Evolutionary conservation across 2,113 vertebrate genomes (phyloP), one percentile per base, ranked within the genome.

Genomic region (Triplophysa siluroides): DNA sequence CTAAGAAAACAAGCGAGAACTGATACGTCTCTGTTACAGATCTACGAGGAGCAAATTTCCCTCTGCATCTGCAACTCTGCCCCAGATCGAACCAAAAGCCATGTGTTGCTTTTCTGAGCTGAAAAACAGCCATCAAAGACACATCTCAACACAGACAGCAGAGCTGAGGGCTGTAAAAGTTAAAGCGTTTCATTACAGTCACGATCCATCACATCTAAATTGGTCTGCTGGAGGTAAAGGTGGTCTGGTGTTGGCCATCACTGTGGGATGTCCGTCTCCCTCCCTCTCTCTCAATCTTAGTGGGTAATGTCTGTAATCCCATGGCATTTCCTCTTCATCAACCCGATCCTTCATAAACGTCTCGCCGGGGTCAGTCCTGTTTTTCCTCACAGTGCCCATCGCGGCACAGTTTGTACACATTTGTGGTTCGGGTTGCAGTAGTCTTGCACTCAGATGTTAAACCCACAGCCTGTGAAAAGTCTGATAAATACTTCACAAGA

Each of bases 121-220:
- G 11, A n/a, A 45, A 78, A 18, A 7, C 45, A 73, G 12, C 19
- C 79, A 81, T 79, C 68, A 81, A 79, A 83, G 41, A 78, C 56
- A 81, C 61, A 61, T 81, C 88, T 76, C 78, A 83, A 78, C 78
- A 86, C 78, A 78, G 65, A 87, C 63, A 75, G 61, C 67, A 83
- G 73, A 88, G 88, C 87, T 89, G 64, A 85, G 76, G 81, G 78
- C 78, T 72, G 74, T 83, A 86, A 88, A 90, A 83, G 47, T 73
- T 83, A 87, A 83, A 52, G 84, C 74, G 88, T 84, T 89, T 90
- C 88, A 89, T 90, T 88, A 90, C 4, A 85, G 81, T 83, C 85
- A 81, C 83, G 83, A 87, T 87, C 89, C 89, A 90, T 91, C 89
- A 91, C 85, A 66, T 65, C 52, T 83, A 70, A 81, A 81, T 77